Base-by-base conservation (phyloP, 2,797 vertebrate genomes). In the Sebastes glaucus region DNA sequence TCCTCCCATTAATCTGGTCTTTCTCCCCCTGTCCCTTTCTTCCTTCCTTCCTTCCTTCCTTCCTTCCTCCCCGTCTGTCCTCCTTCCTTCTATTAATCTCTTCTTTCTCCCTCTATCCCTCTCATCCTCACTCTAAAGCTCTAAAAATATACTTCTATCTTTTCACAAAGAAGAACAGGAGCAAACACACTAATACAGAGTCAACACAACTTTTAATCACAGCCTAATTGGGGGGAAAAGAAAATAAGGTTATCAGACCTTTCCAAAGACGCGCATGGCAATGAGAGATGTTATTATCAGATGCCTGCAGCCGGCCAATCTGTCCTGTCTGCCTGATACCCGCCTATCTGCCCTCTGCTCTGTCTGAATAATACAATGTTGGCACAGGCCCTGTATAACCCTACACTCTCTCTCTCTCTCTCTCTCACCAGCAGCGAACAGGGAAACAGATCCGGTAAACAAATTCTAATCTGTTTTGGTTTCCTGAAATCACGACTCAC, bases 391-490 rank as follows among this genome's bases (percentile, higher is more conserved):
- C 69, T 2, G 3, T 38, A 7, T 68, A 56, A 79, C 62, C 59
- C 68, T 11, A 13, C 77, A 32, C 35, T 6, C 35, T 38, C 35
- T 38, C 59, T 23, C 23, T 23, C 23, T 23, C 23, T 23, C 23
- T 74, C 70, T 42, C n/a, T 53, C 69, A 63, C 7, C 57, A 35
- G 72, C 27, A n/a, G n/a, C n/a, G 27, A 6, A 87, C 35, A 46
- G 49, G 11, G 22, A 63, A 74, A 80, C 52, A 13, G 11, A 80
- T 74, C 64, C 67, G 80, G 62, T 69, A 83, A 86, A 82, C 79
- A 81, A 64, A 82, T 67, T 72, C 35, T 87, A 65, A 87, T 92
- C 80, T 85, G 67, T 80, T 14, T 60, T 69, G 25, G n/a, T 83
- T 83, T 86, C 23, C 38, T 71, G 55, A 86, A 88, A 85, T 84